Base-by-base conservation (phyloP, 2,888 invertebrate genomes). In the Zeuzera pyrina region DNA sequence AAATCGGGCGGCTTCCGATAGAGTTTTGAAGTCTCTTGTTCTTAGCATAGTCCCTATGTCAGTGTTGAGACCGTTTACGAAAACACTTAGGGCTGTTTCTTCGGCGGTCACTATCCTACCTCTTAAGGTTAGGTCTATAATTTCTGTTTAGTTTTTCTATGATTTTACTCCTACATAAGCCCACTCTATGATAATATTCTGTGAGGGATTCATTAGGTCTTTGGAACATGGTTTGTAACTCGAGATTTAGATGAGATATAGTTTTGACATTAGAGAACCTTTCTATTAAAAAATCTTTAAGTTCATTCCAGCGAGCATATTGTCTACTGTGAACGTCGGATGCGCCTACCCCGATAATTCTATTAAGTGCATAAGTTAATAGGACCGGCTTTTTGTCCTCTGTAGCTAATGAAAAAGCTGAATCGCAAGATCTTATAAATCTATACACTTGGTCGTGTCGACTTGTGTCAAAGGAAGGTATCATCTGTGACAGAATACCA, bases 1-100 rank as follows among this genome's bases (percentile, higher is more conserved):
- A 23, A 49, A 46, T 1, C 34, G 31, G 1, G 46, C 45, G 30
- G 49, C 52, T 6, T 49, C 49, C 0, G 30, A 14, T 1, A 52
- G 23, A 1, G 30, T 36, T 1, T 2, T 26, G 8, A 49, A 50
- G 0, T 24, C 37, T 21, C 42, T 43, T 2, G 42, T 44, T 3
- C 51, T 21, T 1, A 55, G 32, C 49, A 53, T 53, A 0, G 29
- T 36, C 0, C 49, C 52, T 29, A 49, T 41, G 6, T 48, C 49
- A 0, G 43, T 32, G 12, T 12, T 37, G 1, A 55, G 8, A 0
- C 54, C 54, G 24, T 58, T 58, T 1, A 50, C 27, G 21, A 52
- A 52, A 0, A 52, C 45, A 14, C 37, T 49, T 1, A 52, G 28
- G 1, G 47, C 48, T 3, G 45, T 49, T 33, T 50, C 49, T 24